These are phyloP conservation scores for Torymus tubicola DNA, from an alignment of 2,888 invertebrate species.

Conservation along the genomic window DNA sequence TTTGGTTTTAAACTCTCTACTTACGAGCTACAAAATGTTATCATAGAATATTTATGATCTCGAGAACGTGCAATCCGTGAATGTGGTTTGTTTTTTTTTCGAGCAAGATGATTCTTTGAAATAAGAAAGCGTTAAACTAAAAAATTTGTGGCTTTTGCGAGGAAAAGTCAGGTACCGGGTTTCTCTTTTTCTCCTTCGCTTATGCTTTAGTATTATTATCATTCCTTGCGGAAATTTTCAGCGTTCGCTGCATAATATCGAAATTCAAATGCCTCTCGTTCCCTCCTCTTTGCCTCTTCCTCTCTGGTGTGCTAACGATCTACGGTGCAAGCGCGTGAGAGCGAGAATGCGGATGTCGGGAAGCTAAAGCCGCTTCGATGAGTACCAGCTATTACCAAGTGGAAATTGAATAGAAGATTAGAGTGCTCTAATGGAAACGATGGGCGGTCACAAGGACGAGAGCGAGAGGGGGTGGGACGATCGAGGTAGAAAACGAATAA, in stretches of 20 bases:
- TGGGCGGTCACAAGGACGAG: slow-evolving; percentile 12
- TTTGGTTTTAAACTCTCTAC: too few species aligned
- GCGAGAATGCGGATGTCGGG: background rate
- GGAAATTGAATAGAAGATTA: slow-evolving; percentile 65
- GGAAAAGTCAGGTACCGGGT: too few species aligned
- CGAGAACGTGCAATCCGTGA: too few species aligned
- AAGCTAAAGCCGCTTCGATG: slow-evolving; percentile 49
- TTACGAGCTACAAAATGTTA: too few species aligned
- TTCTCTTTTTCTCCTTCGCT: too few species aligned
- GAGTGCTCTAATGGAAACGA: slow-evolving; percentile 58
- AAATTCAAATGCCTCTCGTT: slow-evolving; percentile 30
- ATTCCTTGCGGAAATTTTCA: slow-evolving; percentile 23
- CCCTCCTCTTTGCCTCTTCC: background rate
- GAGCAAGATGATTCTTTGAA: too few species aligned
- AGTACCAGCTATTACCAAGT: slow-evolving; percentile 59
- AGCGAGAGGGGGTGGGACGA: background rate
- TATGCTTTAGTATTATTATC: background rate
- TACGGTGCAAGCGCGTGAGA: background rate
- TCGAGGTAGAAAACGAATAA: background rate
- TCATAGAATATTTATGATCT: too few species aligned
- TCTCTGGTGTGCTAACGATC: slow-evolving; percentile 22
- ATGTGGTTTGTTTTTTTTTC: too few species aligned
- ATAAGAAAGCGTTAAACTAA: too few species aligned
- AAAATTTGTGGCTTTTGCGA: too few species aligned
- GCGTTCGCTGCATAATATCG: slow-evolving; percentile 32